Evolutionary conservation across 2,888 invertebrate genomes (phyloP), one percentile per base, ranked within the genome.

Genomic region (Rutpela maculata): DNA sequence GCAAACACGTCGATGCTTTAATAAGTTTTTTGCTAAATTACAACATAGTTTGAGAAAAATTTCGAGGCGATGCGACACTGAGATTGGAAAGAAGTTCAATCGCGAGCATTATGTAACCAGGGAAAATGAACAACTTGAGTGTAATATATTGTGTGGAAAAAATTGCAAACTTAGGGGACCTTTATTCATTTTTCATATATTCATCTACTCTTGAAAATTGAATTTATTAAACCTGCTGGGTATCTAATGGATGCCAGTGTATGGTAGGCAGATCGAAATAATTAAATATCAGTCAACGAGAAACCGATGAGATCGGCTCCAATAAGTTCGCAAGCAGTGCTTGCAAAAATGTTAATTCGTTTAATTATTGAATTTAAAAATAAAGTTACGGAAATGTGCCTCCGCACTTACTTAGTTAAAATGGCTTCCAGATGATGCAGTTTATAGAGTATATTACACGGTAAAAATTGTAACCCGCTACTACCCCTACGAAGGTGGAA

Each of bases 121-220:
- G 43, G 43, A 43, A 43, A 15, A 43, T 43, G 43, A 43, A 43
- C 43, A 43, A 43, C 43, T 15, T 43, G 43, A 43, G 43, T 15
- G 43, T 43, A 43, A 43, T 43, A 43, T 43, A 43, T 43, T 43
- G 15, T 43, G 43, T 43, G 43, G 70, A 22, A 70, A 60, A 71
- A 71, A 71, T 59, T 60, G 56, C 67, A 72, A 72, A 63, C 43
- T 43, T 12, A 43, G 43, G 43, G 43, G 43, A 43, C 43, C 43
- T 43, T 15, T 15, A 43, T 43, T 43, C 43, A 43, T 43, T 43
- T 43, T 43, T 43, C 43, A 43, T 43, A 43, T 43, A 43, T 43
- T 43, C 43, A 43, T 43, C 43, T 43, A 43, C 12, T 43, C 43
- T 43, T 10, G 43, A 11, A 43, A 43, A 43, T 43, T 43, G 43